Evolutionary conservation across 2,888 invertebrate genomes (phyloP).

Genomic region (Eledone cirrhosa): DNA sequence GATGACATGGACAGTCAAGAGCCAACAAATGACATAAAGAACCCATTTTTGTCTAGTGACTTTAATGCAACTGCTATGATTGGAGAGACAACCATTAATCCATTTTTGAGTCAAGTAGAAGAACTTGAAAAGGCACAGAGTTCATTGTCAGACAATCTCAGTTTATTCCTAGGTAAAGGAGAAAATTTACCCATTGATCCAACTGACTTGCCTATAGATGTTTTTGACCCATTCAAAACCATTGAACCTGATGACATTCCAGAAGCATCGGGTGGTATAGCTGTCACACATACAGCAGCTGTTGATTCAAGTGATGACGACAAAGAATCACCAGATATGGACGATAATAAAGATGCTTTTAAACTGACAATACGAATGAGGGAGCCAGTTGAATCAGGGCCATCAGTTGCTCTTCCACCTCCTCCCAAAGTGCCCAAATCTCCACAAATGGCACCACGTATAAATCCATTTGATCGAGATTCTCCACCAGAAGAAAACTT

Average conservation of each 20-base stretch:
- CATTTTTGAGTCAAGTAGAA: constrained; percentile 10
- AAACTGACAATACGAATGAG: constrained; percentile 51
- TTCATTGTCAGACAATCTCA: constrained; percentile 3
- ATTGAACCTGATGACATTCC: constrained; percentile 39
- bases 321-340: constrained; percentile 37
- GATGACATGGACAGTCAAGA: constrained; percentile 1
- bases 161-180: constrained; percentile 11
- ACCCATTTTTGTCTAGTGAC: constrained; percentile 35
- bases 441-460: constrained; percentile 56
- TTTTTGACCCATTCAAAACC: constrained; percentile 51
- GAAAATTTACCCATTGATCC: not conserved
- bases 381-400: constrained; percentile 35
- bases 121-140: constrained; percentile 19
- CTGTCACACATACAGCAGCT: constrained; percentile 36
- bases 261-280: constrained; percentile 28
- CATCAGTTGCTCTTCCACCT: constrained; percentile 52
- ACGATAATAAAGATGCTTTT: constrained; percentile 43
- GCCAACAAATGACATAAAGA: constrained; percentile 15
- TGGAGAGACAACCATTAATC: not conserved
- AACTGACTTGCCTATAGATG: constrained; percentile 28
- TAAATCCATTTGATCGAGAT: constrained; percentile 67
- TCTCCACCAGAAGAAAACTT: constrained; percentile 64
- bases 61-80: constrained; percentile 17
- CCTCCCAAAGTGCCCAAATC: constrained; percentile 56
- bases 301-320: constrained; percentile 39